Evolutionary conservation across 2,113 vertebrate species (phyloP).

Genomic region (Tapirus terrestris): DNA sequence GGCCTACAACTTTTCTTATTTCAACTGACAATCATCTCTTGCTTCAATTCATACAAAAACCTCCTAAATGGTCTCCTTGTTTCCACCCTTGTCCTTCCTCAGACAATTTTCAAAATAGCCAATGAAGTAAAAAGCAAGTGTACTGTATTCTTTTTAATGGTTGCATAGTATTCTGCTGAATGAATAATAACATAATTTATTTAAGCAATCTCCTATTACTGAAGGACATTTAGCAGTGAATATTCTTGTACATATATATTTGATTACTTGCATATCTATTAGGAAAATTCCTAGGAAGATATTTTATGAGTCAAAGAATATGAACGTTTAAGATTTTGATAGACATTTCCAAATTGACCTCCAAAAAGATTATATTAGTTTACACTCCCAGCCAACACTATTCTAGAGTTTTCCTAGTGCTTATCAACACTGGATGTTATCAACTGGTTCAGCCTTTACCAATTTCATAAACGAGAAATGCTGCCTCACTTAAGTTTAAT

Average conservation of each 20-base stretch:
- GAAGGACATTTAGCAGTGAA: neutral
- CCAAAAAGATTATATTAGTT: conserved; percentile 2
- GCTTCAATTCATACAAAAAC: neutral
- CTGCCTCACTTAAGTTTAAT: neutral
- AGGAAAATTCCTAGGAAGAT: neutral
- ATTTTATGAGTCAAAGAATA: neutral
- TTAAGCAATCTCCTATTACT: neutral
- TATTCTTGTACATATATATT: neutral
- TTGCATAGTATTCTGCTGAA: neutral
- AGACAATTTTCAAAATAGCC: neutral
- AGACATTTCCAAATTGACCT: neutral
- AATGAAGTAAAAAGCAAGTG: conserved; percentile 1
- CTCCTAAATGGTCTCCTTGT: neutral
- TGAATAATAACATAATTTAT: neutral
- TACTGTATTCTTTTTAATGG: neutral
- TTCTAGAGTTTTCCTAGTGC: neutral
- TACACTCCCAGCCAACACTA: neutral
- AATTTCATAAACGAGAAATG: neutral
- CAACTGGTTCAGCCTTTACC: conserved; percentile 1
- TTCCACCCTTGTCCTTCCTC: neutral
- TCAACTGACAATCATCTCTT: neutral
- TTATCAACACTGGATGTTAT: neutral
- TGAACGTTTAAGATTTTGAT: neutral
- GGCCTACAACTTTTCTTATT: neutral
- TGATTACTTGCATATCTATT: neutral